phyloP scores from a whole-genome alignment of 1,140 invertebrate genomes.

The Bombus ignitus region DNA sequence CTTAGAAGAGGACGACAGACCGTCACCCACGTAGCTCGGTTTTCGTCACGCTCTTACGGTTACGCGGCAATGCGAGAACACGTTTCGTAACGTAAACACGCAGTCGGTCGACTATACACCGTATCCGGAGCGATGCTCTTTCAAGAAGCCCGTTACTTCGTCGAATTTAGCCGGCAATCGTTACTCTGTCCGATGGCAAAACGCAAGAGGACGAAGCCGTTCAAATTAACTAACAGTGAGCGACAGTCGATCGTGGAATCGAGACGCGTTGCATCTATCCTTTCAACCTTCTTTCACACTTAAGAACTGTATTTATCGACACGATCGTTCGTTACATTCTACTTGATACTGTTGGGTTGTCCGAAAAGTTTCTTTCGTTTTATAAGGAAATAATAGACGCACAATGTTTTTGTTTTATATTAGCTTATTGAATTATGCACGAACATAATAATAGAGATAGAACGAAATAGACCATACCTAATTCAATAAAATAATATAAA shows the following conservation, averaged over 20 bases:
- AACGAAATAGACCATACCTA: too few species aligned
- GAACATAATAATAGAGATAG: too few species aligned
- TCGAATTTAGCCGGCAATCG: slow-evolving; percentile 38
- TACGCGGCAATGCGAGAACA: slow-evolving; percentile 63
- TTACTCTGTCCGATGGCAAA: background rate
- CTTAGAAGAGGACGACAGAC: slow-evolving; percentile 34
- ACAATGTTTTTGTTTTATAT: too few species aligned
- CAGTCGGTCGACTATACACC: slow-evolving; percentile 20
- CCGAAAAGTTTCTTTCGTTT: too few species aligned
- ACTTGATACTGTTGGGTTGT: too few species aligned
- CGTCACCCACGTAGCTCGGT: slow-evolving; percentile 49
- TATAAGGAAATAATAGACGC: too few species aligned
- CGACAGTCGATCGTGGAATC: background rate
- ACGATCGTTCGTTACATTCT: too few species aligned
- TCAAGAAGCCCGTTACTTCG: slow-evolving; percentile 56
- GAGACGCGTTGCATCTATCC: background rate
- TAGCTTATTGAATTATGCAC: too few species aligned
- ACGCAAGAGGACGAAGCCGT: slow-evolving; percentile 46
- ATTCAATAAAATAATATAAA: too few species aligned
- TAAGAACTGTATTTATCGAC: background rate
- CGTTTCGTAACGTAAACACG: slow-evolving; percentile 64
- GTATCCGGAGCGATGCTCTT: slow-evolving; percentile 36
- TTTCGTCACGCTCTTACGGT: slow-evolving; percentile 69
- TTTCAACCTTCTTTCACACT: background rate
- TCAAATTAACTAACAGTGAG: slow-evolving; percentile 9